Base-by-base conservation (phyloP, 1,140 invertebrate genomes). In the Drosophila sechellia region DNA sequence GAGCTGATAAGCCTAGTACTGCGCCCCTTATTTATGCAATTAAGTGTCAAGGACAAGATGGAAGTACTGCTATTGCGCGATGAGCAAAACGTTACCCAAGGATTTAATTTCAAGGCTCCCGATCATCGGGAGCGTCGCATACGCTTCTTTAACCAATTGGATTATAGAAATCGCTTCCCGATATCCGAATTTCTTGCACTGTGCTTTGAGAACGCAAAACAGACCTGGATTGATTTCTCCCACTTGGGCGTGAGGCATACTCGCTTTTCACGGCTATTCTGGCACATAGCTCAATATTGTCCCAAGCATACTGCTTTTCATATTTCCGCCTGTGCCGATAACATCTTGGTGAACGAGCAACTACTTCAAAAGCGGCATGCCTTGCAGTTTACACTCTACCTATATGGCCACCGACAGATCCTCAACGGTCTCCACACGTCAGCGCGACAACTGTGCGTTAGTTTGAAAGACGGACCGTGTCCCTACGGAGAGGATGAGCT, bases 111-210 rank as follows among this genome's bases (percentile, higher is more conserved):
- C 3, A 12, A 25, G 3, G 4, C 15, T 3, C 8, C 46, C 2
- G 27, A 50, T 50, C 48, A 50, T 1, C 48, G 17, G 0, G 1
- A 43, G 0, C 48, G 48, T 6, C 68, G 66, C 22, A 54, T 73
- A n/a, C 37, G 10, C 0, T 81, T 80, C 39, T 80, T 69, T 13
- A 80, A 81, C 6, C 52, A 45, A 4, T n/a, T 80, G 3, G n/a
- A 31, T 0, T 0, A 0, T 0, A n/a, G 61, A 2, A 52, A 6
- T 10, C 5, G 2, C 4, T 52, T 52, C 5, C 49, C 49, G 3
- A 11, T 20, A 2, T 13, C 10, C 0, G 25, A 60, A 2, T 81
- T 80, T 12, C 55, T 80, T 0, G 13, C 45, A 1, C 39, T 81
- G 1, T 80, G 79, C 59, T 81, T 12, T 50, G 48, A 50, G 48